Evolutionary conservation across 2,888 invertebrate genomes (phyloP).

Genomic region (Magallana nippona): DNA sequence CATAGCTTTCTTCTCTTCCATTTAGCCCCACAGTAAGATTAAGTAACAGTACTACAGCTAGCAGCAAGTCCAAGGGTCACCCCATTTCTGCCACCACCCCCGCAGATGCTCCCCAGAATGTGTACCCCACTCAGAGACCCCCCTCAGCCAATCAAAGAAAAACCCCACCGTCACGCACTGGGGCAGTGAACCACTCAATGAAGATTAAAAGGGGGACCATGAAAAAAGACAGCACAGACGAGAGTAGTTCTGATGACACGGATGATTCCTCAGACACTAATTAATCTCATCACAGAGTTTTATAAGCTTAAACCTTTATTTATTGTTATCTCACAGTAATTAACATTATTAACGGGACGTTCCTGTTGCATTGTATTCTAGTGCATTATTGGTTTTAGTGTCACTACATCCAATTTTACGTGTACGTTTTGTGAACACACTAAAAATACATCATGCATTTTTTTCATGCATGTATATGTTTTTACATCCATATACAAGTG

Average conservation of each 20-base stretch:
- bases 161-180: slow-evolving; percentile 1
- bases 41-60: neutral
- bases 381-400: too few species aligned
- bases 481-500: too few species aligned
- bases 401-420: neutral
- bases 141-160: slow-evolving; percentile 26
- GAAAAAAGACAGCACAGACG: slow-evolving; percentile 39
- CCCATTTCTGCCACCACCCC: slow-evolving; percentile 26
- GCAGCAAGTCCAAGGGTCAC: neutral
- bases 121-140: slow-evolving; percentile 23
- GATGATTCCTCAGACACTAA: slow-evolving; percentile 10
- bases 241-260: slow-evolving; percentile 28
- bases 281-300: neutral
- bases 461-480: too few species aligned
- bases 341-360: too few species aligned
- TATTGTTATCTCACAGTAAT: neutral
- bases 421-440: neutral
- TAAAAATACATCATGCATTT: neutral
- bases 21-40: slow-evolving; percentile 31
- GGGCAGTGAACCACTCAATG: slow-evolving; percentile 10
- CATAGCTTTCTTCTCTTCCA: neutral
- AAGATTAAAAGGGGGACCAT: neutral
- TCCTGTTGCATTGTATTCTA: too few species aligned
- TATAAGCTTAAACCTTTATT: too few species aligned
- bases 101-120: slow-evolving; percentile 2